phyloP scores from a whole-genome alignment of 2,113 vertebrate species.

The Monopterus albus region DNA sequence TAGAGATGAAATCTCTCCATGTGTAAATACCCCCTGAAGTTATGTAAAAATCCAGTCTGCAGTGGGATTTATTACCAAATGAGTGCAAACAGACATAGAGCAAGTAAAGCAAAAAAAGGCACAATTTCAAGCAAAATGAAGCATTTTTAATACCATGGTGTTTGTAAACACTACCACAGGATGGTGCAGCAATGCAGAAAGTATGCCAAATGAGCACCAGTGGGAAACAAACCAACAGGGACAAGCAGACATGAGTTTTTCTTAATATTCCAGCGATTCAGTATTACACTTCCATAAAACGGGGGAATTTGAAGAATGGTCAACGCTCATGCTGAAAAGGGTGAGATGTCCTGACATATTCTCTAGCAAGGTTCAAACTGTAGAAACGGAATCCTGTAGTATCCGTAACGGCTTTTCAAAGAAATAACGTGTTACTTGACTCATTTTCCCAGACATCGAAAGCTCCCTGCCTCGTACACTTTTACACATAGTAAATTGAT shows the following conservation, averaged over 20 bases:
- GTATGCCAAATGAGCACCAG: conserved; percentile 43
- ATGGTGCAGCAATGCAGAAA: conserved; percentile 39
- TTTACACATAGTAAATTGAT: too few species aligned
- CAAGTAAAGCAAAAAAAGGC: too few species aligned
- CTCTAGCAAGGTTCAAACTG: too few species aligned
- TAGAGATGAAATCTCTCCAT: not conserved
- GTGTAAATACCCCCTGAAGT: not conserved
- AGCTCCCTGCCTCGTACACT: too few species aligned
- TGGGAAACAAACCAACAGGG: conserved; percentile 28
- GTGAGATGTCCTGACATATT: too few species aligned
- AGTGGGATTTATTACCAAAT: conserved; percentile 1
- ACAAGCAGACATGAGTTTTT: conserved; percentile 4
- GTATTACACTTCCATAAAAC: too few species aligned
- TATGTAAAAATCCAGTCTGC: not conserved
- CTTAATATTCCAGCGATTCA: not conserved
- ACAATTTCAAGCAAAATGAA: not conserved
- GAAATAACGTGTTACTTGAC: too few species aligned
- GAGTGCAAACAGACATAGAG: not conserved
- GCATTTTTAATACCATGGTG: not conserved
- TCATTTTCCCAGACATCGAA: too few species aligned
- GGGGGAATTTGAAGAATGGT: too few species aligned
- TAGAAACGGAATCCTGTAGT: too few species aligned
- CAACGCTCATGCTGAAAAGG: too few species aligned
- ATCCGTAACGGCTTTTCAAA: too few species aligned
- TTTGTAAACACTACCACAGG: not conserved